Conservation (phyloP, 2,888 invertebrate genomes). For the Hoplodrina blanda region DNA sequence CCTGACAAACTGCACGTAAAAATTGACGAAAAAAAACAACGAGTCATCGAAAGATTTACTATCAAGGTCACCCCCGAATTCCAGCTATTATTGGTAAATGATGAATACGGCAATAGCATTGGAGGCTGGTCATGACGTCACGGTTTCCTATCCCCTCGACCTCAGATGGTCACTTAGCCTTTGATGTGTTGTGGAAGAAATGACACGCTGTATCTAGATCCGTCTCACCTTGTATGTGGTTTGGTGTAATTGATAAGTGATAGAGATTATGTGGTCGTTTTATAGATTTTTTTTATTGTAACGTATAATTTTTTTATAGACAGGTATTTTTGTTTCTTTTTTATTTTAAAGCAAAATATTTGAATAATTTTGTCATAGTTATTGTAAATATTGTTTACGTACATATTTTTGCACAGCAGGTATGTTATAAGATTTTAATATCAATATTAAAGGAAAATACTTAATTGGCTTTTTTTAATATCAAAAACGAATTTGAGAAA, state of each 20-base stretch:
- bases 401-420: no score
- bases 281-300: not conserved
- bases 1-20: not conserved
- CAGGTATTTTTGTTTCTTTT: not conserved
- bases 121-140: conserved; percentile 68
- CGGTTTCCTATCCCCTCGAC: conserved; percentile 65
- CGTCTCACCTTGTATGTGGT: conserved; percentile 77
- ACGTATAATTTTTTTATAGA: not conserved
- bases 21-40: conserved; percentile 2
- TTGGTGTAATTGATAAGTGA: conserved; percentile 67
- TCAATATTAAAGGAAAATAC: not conserved
- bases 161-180: conserved; percentile 78
- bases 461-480: no score
- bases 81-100: conserved; percentile 47
- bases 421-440: conserved; percentile 1
- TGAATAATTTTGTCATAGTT: no score
- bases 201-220: conserved; percentile 84
- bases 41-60: not conserved
- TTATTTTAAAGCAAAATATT: not conserved
- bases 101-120: conserved; percentile 53
- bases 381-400: no score
- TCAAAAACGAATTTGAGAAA: no score
- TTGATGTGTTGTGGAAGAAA: conserved; percentile 77
- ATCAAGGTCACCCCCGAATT: conserved; percentile 36
- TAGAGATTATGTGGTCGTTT: not conserved